Evolutionary conservation across 1,140 invertebrate species (phyloP), one percentile per base, ranked within the genome.

Genomic region (Calycopis cecrops): DNA sequence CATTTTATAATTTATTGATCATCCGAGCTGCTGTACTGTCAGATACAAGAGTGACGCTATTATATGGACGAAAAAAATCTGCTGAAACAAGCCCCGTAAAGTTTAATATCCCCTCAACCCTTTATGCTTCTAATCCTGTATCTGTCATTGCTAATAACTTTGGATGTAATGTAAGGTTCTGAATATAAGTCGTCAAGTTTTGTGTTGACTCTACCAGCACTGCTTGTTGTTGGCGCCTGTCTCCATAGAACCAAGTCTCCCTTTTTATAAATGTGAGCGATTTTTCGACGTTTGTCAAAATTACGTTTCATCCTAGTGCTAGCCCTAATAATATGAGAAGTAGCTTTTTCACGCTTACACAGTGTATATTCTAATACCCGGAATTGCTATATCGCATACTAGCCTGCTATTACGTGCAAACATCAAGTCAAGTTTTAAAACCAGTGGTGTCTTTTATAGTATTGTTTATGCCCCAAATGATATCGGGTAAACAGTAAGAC

Each of bases 111-210:
- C 65, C n/a, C 60, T 59, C n/a, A 71, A n/a, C 69, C 66, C 38
- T 64, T 71, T 10, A 70, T 40, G 14, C 64, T 67, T 12, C 62
- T 40, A 64, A 16, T 33, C 48, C 12, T 70, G 67, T 10, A 35
- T 37, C n/a, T n/a, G n/a, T 61, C 62, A 37, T 70, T 65, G 7
- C 51, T 47, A 12, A 65, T 0, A 7, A 63, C 58, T 42, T 65
- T 63, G 12, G 12, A 55, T 9, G 71, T 48, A 9, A 65, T 48
- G 42, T 71, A 71, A 0, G 69, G 65, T 9, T 66, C 67, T 3
- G 69, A 64, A 42, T 67, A 71, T 6, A 69, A 9, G 21, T 60
- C 63, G 35, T 75, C 55, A 17, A 75, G 17, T 34, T 75, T 75
- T 1, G 59, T 55, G 17, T 67, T 71, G 21, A 68, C 63, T 42